These are phyloP conservation scores for Engraulis encrasicolus DNA, from an alignment of 2,113 vertebrate species.

Conservation along the genomic window DNA sequence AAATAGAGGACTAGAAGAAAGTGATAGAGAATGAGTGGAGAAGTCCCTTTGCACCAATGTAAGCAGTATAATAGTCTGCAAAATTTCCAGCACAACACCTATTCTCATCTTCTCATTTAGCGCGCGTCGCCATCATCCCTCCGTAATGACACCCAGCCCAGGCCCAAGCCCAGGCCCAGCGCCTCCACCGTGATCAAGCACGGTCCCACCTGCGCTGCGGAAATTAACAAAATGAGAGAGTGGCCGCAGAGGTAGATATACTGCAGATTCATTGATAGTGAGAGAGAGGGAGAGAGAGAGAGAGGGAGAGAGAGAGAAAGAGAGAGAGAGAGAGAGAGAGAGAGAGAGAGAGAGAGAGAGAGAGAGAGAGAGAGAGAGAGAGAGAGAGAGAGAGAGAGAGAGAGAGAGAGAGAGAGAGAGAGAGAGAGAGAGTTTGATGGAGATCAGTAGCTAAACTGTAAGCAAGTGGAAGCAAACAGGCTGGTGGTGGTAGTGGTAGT, in stretches of 20 bases:
- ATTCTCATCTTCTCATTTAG: conserved; percentile 60
- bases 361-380: too few relatives aligned
- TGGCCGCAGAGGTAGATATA: conserved; percentile 47
- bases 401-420: too few relatives aligned
- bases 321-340: conserved; percentile 60
- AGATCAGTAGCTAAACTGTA: too few relatives aligned
- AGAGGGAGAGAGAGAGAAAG: conserved; percentile 58
- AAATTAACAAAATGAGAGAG: conserved; percentile 66
- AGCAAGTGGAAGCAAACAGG: too few relatives aligned
- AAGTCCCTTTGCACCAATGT: conserved; percentile 66
- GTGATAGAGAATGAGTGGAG: conserved; percentile 40
- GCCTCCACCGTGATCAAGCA: conserved; percentile 54
- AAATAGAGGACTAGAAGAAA: neutral
- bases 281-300: conserved; percentile 49
- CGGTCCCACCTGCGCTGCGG: conserved; percentile 75
- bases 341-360: neutral
- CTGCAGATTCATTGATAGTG: too few relatives aligned
- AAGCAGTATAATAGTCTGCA: conserved; percentile 64
- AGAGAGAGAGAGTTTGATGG: too few relatives aligned
- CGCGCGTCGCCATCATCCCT: conserved; percentile 72
- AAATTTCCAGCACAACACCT: conserved; percentile 40
- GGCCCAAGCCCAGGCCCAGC: conserved; percentile 44
- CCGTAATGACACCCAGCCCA: conserved; percentile 65
- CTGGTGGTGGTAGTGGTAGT: too few relatives aligned
- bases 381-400: too few relatives aligned